Base-by-base conservation (phyloP, 1,140 invertebrate genomes). In the Sitophilus oryzae region DNA sequence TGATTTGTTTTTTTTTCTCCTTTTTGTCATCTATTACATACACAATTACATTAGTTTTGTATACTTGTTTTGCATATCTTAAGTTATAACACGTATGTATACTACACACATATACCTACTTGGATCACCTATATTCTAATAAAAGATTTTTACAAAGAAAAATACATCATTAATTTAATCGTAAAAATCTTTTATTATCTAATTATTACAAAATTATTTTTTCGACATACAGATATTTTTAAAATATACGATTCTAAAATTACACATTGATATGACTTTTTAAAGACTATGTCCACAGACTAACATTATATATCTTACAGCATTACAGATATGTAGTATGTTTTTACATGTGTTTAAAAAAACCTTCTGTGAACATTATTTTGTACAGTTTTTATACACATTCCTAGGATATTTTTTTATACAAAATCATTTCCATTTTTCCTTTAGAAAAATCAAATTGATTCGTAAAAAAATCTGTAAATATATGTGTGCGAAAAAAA, bases 101-200 rank as follows among this genome's bases (percentile, higher is more conserved):
- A 65, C 69, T 71, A 71, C 69, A 71, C 67, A 71, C 67, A 71
- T 69, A 71, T 71, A 69, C 63, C 66, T 66, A 67, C 64, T 58
- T n/a, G 56, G 52, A 61, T 61, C 59, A 64, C 59, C 22, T 48
- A 51, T 36, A n/a, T n/a, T 38, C 4, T 38, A n/a, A 38, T 5
- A 38, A 4, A 15, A 38, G 36, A 42, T 42, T 16, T 42, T 42
- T 42, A 16, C 18, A 42, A 42, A n/a, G n/a, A 14, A 4, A 37
- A 34, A 34, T 6, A 34, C 9, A 15, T 38, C 36, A 16, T 44
- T 16, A 20, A 30, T 42, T 2, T 40, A 22, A 11, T 30, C 25
- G 25, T 6, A 30, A 30, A 30, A 5, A 30, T 30, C 25, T 23
- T 20, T 34, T 48, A 40, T 23, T 16, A 19, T 36, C 11, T 23